Conservation (phyloP, 2,113 vertebrate genomes). For the Chaetodon trifascialis region DNA sequence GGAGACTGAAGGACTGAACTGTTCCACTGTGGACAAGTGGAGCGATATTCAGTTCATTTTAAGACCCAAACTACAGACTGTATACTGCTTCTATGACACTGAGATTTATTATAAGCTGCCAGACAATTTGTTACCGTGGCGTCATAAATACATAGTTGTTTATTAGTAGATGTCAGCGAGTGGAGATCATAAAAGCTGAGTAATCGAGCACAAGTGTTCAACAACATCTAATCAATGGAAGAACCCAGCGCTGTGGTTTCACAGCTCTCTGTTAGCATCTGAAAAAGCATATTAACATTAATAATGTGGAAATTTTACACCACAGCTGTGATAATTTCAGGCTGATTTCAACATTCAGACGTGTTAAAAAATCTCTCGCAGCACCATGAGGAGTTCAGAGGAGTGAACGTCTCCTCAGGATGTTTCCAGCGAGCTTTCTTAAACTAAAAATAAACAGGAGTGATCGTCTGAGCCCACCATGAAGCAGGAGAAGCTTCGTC, state of each 20-base stretch:
- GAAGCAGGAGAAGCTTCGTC: slow-evolving; percentile 8
- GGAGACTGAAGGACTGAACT: neutral
- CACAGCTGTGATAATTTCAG: neutral
- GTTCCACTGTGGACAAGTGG: neutral
- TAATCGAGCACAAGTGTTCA: neutral
- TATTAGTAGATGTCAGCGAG: neutral
- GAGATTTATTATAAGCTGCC: neutral
- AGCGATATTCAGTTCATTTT: neutral
- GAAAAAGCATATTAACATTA: too few relatives aligned
- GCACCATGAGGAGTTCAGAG: neutral
- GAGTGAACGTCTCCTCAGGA: neutral
- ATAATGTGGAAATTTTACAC: neutral
- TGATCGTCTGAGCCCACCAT: neutral
- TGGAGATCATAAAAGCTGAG: fast-evolving
- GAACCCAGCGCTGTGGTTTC: neutral
- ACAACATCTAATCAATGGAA: neutral
- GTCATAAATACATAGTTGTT: neutral
- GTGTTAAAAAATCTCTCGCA: neutral
- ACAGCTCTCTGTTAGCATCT: neutral
- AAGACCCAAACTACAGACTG: neutral
- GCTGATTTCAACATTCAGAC: neutral
- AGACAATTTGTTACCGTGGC: neutral
- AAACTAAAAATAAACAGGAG: neutral
- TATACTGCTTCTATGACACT: neutral
- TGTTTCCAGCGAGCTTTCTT: neutral